Evolutionary conservation across 2,888 invertebrate species (phyloP).

Genomic region (Fragum fragum): DNA sequence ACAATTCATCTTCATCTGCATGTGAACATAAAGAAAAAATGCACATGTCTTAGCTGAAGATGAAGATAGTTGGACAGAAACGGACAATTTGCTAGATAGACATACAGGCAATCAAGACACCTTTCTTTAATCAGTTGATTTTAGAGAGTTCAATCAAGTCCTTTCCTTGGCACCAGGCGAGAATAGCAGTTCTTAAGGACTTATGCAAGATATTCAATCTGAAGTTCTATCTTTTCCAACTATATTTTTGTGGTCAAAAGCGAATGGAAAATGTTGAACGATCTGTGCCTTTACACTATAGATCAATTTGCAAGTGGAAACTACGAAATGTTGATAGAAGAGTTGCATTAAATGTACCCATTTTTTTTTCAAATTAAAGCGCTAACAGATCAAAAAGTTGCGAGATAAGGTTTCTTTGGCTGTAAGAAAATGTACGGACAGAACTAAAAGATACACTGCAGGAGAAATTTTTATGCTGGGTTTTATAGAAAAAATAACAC

Average conservation of each 20-base stretch:
- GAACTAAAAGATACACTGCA: constrained; percentile 32
- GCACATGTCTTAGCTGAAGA: too few species aligned
- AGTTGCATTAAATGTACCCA: constrained; percentile 37
- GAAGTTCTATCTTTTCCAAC: constrained; percentile 41
- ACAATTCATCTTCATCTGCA: neutral
- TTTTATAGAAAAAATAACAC: constrained; percentile 49
- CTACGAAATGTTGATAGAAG: constrained; percentile 46
- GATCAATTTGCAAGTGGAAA: constrained; percentile 47
- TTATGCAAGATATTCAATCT: constrained; percentile 37
- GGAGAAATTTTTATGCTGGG: constrained; percentile 34
- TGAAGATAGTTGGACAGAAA: constrained; percentile 36
- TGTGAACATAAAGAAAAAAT: neutral
- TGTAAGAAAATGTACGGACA: constrained; percentile 44
- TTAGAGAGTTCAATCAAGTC: constrained; percentile 50
- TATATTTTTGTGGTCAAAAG: constrained; percentile 44
- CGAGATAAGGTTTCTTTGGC: constrained; percentile 51
- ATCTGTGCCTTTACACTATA: constrained; percentile 41
- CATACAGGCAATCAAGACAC: constrained; percentile 42
- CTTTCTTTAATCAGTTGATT: constrained; percentile 36
- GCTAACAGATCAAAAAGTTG: constrained; percentile 47
- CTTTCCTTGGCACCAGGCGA: constrained; percentile 44
- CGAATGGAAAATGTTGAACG: constrained; percentile 31
- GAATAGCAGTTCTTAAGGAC: constrained; percentile 24
- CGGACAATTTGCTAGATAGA: constrained; percentile 27
- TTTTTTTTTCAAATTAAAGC: constrained; percentile 48